Percentiles rank a stretch among this genome's conserved stretches.
phyloP scores from a whole-genome alignment of 2,113 vertebrate species.

The Prunella fulvescens region DNA sequence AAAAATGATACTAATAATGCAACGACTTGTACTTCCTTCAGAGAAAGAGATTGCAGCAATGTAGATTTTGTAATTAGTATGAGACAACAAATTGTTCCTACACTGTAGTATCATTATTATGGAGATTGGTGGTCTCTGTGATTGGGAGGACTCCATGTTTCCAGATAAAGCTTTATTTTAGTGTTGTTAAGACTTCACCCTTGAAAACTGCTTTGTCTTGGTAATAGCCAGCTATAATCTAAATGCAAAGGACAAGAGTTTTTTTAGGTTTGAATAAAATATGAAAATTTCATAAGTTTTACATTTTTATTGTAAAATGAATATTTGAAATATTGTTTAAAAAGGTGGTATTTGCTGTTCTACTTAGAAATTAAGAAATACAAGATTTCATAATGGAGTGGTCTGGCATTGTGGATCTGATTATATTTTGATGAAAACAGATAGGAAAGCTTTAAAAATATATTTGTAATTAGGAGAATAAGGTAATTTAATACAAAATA shows the following conservation, averaged over 20 bases:
- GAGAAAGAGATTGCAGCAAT: neutral
- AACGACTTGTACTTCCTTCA: neutral
- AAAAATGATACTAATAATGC: neutral
- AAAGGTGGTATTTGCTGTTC: neutral
- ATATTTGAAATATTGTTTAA: neutral
- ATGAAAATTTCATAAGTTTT: neutral
- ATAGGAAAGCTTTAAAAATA: neutral
- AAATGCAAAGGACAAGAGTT: neutral
- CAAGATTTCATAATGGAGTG: neutral
- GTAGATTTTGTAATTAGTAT: neutral
- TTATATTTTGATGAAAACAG: neutral
- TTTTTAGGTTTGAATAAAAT: neutral
- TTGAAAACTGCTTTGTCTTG: neutral
- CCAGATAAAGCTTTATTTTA: neutral
- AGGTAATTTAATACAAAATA: neutral
- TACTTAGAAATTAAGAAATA: neutral
- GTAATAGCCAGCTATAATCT: neutral
- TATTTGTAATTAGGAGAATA: neutral
- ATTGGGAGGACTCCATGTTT: neutral
- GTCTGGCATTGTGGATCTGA: neutral
- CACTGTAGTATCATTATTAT: neutral
- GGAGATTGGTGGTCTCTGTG: neutral
- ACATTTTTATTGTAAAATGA: neutral
- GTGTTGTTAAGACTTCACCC: neutral
- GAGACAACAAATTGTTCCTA: neutral